Conservation (phyloP, 1,140 invertebrate genomes). For the Yoshiicerus persimilis region DNA sequence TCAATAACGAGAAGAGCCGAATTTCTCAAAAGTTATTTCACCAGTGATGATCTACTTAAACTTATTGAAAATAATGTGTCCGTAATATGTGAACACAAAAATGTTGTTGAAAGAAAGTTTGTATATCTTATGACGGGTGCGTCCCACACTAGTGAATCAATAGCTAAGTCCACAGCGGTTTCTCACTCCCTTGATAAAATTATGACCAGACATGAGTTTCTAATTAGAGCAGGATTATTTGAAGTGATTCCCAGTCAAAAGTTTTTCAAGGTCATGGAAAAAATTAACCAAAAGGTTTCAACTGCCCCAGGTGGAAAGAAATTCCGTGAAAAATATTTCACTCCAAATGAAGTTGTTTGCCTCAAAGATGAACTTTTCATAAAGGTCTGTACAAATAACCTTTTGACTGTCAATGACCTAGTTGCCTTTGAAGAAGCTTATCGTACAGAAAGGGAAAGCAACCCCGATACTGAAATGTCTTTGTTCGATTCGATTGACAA, state of each 20-base stretch:
- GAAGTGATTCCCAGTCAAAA: slow-evolving; percentile 30
- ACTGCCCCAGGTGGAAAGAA: background rate
- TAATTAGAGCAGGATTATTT: slow-evolving; percentile 44
- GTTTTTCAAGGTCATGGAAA: slow-evolving; percentile 27
- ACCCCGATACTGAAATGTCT: no score
- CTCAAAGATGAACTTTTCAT: slow-evolving; percentile 41
- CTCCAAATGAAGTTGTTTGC: slow-evolving; percentile 35
- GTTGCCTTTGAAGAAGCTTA: slow-evolving; percentile 45
- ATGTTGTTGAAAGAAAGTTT: slow-evolving; percentile 32
- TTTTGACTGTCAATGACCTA: slow-evolving; percentile 35
- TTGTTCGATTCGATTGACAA: no score
- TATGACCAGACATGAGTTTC: slow-evolving; percentile 39
- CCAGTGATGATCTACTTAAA: slow-evolving; percentile 12
- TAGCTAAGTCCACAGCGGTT: slow-evolving; percentile 24
- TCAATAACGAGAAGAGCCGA: background rate
- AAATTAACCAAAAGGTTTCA: slow-evolving; percentile 15
- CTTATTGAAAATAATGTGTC: slow-evolving; percentile 22
- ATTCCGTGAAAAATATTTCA: slow-evolving; percentile 37
- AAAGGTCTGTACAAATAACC: slow-evolving; percentile 31
- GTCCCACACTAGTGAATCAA: slow-evolving; percentile 24
- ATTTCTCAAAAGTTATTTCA: slow-evolving; percentile 35
- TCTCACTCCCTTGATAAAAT: slow-evolving; percentile 19
- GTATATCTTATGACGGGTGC: slow-evolving; percentile 35
- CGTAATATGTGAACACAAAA: slow-evolving; percentile 4
- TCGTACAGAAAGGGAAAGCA: background rate